These are phyloP conservation scores for Tinea trinotella DNA, from an alignment of 2,888 invertebrate genomes.

Conservation along the genomic window DNA sequence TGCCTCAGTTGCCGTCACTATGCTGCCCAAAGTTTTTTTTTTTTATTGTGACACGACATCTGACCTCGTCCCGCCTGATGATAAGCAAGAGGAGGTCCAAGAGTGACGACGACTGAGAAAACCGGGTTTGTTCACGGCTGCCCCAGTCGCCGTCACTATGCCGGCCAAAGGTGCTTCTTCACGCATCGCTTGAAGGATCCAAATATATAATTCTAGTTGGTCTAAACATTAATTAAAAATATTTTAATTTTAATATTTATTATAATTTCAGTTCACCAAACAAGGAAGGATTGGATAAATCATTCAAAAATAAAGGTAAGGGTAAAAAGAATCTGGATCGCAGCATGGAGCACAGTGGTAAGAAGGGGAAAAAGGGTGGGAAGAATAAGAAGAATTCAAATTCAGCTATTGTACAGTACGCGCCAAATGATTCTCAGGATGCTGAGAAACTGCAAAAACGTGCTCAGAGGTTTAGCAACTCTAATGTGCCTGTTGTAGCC, in stretches of 20 bases:
- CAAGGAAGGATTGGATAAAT: slow-evolving; percentile 62
- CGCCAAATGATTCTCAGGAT: slow-evolving; percentile 79
- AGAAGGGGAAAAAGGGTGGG: slow-evolving; percentile 64
- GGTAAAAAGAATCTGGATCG: slow-evolving; percentile 71
- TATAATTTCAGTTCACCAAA: slow-evolving; percentile 64
- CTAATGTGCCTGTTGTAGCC: slow-evolving; percentile 53
- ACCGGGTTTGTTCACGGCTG: too few relatives aligned
- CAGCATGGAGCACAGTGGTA: slow-evolving; percentile 60
- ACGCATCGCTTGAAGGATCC: too few relatives aligned
- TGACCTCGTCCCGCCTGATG: too few relatives aligned
- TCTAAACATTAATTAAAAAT: not conserved
- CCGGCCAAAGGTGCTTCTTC: too few relatives aligned
- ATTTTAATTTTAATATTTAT: too few relatives aligned
- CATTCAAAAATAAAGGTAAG: slow-evolving; percentile 48
- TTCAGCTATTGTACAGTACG: slow-evolving; percentile 79
- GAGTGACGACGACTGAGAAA: too few relatives aligned
- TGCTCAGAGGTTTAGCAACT: slow-evolving; percentile 86
- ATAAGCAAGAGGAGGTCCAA: too few relatives aligned
- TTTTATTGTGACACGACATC: too few relatives aligned
- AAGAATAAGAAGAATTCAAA: slow-evolving; percentile 61
- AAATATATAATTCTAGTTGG: too few relatives aligned
- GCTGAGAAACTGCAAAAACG: slow-evolving; percentile 87
- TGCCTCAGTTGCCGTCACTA: too few relatives aligned
- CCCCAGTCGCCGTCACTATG: too few relatives aligned
- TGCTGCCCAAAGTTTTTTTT: too few relatives aligned